Evolutionary conservation across 2,797 vertebrate genomes (phyloP), one percentile per base, ranked within the genome.

Genomic region (Spheniscus humboldti): DNA sequence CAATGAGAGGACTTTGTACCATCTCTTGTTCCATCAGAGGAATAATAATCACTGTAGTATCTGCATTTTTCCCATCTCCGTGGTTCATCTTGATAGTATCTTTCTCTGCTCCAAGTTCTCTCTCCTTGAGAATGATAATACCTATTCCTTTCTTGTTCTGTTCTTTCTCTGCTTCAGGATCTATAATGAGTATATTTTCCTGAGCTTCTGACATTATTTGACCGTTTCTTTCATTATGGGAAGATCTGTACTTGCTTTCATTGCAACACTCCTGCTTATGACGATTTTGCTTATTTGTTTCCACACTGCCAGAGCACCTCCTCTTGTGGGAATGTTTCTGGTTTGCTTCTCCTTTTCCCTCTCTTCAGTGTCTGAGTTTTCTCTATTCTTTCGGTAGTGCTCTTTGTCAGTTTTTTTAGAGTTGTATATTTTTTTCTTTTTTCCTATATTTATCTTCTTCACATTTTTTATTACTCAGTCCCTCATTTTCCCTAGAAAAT

Each of bases 21-120:
- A 9, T 98, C 98, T 88, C 98, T 94, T 17, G 95, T 90, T 13
- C 95, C 50, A 12, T 98, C 96, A 23, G 94, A 96, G 33, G 96
- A 84, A 73, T 98, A 96, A 94, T 97, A 96, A 95, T 88, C 97
- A 11, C 69, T 98, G 97, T 72, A 96, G 39, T 95, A 98, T 94
- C 97, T 95, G 64, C 98, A 98, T 41, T 97, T 97, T 25, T 98
- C 98, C 83, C 97, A 98, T 88, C 98, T 98, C 66, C 98, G 81
- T n/a, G 97, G 92, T 37, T 97, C 96, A 60, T 98, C 98, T 2
- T 97, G 96, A 52, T 98, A 95, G 75, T 97, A 95, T 37, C 97
- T 95, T 27, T 98, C 98, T 71, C 97, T 94, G 91, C 96, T 97
- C 97, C 97, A 97, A 19, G 97, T 95, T 28, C 96, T 96, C 28